Evolutionary conservation across 1,140 invertebrate genomes (phyloP).

Genomic region (Tigriopus japonicus): DNA sequence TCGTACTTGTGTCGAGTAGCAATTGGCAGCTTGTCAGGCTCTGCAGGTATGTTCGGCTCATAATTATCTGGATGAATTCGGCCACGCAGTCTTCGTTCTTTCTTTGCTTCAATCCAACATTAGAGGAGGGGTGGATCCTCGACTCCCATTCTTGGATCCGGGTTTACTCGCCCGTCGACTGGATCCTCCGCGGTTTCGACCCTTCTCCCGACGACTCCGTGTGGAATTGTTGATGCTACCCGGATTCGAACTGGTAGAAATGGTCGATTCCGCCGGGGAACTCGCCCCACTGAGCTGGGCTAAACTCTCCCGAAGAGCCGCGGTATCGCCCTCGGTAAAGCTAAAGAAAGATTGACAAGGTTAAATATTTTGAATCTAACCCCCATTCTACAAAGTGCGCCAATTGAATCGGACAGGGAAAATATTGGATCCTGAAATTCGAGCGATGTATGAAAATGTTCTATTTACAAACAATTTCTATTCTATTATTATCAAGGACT

Average conservation of each 20-base stretch:
- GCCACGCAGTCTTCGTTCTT: too few species aligned
- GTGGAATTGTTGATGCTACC: background rate
- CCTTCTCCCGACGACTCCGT: background rate
- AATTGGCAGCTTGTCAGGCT: too few species aligned
- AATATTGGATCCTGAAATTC: too few species aligned
- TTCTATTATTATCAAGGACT: too few species aligned
- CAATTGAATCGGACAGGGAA: too few species aligned
- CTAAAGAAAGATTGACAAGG: background rate
- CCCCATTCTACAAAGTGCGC: too few species aligned
- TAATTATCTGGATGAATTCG: too few species aligned
- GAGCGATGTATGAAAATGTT: too few species aligned
- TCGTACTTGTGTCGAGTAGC: too few species aligned
- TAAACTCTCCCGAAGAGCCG: background rate
- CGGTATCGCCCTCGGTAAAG: constrained; percentile 1
- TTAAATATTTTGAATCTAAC: too few species aligned
- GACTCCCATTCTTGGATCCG: background rate
- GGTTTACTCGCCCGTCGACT: background rate
- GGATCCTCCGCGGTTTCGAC: background rate
- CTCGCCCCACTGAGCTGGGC: background rate
- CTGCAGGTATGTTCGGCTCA: too few species aligned
- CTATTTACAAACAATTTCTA: too few species aligned
- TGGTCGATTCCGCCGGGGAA: background rate
- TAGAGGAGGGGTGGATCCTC: background rate
- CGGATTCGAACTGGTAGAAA: background rate
- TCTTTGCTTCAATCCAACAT: background rate